phyloP scores from a whole-genome alignment of 2,888 invertebrate species.

The Blastobasis lacticolella region DNA sequence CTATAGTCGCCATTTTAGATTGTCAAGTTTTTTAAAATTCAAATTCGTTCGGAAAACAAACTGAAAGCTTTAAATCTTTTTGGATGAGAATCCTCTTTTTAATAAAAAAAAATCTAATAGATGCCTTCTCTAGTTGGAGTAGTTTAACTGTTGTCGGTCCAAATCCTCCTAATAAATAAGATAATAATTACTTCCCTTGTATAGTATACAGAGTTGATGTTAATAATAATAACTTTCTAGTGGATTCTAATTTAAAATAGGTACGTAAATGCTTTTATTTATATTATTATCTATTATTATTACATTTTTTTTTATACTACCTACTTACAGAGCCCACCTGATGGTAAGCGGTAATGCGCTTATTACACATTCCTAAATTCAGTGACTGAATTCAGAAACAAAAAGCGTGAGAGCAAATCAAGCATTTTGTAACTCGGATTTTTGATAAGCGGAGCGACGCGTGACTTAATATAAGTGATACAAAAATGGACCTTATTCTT shows the following conservation, averaged over 20 bases:
- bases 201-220: constrained; percentile 23
- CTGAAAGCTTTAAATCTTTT: constrained; percentile 31
- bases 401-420: too few relatives aligned
- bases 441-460: too few relatives aligned
- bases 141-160: constrained; percentile 53
- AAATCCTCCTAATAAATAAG: constrained; percentile 32
- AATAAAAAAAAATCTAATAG: constrained; percentile 29
- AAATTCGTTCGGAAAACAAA: constrained; percentile 13
- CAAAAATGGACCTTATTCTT: too few relatives aligned
- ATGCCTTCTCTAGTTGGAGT: constrained; percentile 58
- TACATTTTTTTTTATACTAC: too few relatives aligned
- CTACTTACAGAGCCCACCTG: too few relatives aligned
- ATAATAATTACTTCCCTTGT: constrained; percentile 25
- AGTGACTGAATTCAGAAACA: too few relatives aligned
- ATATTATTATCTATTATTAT: too few relatives aligned
- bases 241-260: constrained; percentile 1
- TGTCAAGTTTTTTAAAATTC: constrained; percentile 5
- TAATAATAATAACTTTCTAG: constrained; percentile 21
- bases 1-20: constrained; percentile 14
- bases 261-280: too few relatives aligned
- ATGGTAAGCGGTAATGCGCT: too few relatives aligned
- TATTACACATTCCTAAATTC: too few relatives aligned
- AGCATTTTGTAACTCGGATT: too few relatives aligned
- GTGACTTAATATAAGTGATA: too few relatives aligned
- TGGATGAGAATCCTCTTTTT: constrained; percentile 21